Evolutionary conservation across 2,888 invertebrate genomes (phyloP).

Genomic region (Cryptosula pallasiana): DNA sequence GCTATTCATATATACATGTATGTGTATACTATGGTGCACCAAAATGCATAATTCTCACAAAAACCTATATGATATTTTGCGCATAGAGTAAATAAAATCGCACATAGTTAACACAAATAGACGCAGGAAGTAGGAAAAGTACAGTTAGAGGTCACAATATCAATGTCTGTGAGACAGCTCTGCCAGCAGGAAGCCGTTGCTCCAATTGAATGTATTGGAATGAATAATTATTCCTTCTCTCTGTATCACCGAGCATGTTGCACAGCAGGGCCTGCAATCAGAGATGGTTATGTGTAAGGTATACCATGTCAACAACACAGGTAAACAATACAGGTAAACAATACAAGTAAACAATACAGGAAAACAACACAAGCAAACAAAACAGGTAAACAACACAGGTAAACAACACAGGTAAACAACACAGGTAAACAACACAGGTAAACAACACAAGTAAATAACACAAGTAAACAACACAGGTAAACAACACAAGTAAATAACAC

Average conservation of each 20-base stretch:
- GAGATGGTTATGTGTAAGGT: too few relatives aligned
- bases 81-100: too few relatives aligned
- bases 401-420: background rate
- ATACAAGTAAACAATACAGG: background rate
- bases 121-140: too few relatives aligned
- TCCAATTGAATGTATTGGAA: slow-evolving; percentile 74
- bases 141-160: too few relatives aligned
- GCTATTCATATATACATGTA: too few relatives aligned
- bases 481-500: background rate
- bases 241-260: slow-evolving; percentile 66
- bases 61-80: too few relatives aligned
- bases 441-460: background rate
- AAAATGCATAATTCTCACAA: too few relatives aligned
- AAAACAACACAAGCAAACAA: background rate
- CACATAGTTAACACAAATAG: too few relatives aligned
- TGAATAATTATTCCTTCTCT: slow-evolving; percentile 74
- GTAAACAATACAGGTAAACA: background rate
- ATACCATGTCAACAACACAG: background rate
- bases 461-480: background rate
- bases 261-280: slow-evolving; percentile 64
- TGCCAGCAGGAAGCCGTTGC: slow-evolving; percentile 35
- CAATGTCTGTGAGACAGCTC: background rate
- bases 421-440: background rate
- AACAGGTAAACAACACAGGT: background rate
- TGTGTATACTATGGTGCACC: too few relatives aligned